Conservation (phyloP, 2,888 invertebrate species). For the Tinea trinotella region DNA sequence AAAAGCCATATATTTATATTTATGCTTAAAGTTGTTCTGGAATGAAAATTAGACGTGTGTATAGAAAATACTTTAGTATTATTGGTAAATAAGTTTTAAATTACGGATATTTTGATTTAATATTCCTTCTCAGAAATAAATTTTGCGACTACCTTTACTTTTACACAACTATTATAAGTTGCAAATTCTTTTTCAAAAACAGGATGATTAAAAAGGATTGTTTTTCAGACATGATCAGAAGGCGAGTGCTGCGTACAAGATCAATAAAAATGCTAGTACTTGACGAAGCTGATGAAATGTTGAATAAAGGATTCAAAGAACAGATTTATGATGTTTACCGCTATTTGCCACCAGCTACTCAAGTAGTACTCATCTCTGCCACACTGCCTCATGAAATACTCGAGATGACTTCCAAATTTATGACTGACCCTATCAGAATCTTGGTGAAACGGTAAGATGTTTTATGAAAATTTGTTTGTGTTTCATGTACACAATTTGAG, state of each 20-base stretch:
- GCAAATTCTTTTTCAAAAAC: too few relatives aligned
- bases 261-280: constrained; percentile 97
- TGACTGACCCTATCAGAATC: constrained; percentile 99
- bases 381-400: constrained; percentile 99
- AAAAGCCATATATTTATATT: too few relatives aligned
- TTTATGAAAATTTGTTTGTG: too few relatives aligned
- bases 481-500: too few relatives aligned
- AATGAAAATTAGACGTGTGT: too few relatives aligned
- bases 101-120: too few relatives aligned
- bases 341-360: constrained; percentile 96
- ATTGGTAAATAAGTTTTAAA: too few relatives aligned
- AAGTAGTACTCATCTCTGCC: constrained; percentile 96
- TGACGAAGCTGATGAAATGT: constrained; percentile 99
- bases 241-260: constrained; percentile 88
- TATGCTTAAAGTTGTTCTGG: too few relatives aligned
- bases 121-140: too few relatives aligned
- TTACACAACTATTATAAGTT: too few relatives aligned
- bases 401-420: constrained; percentile 99
- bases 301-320: constrained; percentile 99
- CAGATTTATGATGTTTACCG: constrained; percentile 99
- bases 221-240: constrained; percentile 88
- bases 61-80: too few relatives aligned
- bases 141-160: too few relatives aligned
- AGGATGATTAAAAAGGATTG: constrained; percentile 96
- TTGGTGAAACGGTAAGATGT: constrained; percentile 93